phyloP scores from a whole-genome alignment of 2,888 invertebrate genomes.

The Acrobasis suavella region DNA sequence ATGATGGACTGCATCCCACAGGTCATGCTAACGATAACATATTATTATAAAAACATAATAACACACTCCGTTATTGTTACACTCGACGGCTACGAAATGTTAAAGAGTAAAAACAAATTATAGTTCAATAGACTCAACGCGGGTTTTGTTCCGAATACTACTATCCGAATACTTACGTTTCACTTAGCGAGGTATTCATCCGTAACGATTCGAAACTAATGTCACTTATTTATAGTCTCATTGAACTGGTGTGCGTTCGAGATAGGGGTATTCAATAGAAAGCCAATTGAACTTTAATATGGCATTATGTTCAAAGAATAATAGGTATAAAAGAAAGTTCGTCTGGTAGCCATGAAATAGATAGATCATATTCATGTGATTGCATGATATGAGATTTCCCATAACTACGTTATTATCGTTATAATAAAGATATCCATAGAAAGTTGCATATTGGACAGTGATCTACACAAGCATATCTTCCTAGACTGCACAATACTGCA shows the following conservation, averaged over 20 bases:
- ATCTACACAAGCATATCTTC: constrained; percentile 13
- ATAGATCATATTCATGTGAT: constrained; percentile 19
- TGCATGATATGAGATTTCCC: constrained; percentile 9
- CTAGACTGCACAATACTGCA: constrained; percentile 30
- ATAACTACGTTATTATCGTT: constrained; percentile 11
- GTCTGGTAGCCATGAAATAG: constrained; percentile 6
- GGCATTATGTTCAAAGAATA: constrained; percentile 22
- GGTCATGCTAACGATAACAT: constrained; percentile 51
- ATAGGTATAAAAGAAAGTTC: constrained; percentile 15
- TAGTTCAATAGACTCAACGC: constrained; percentile 16
- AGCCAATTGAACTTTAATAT: constrained; percentile 29
- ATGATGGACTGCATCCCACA: constrained; percentile 46
- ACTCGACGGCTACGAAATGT: constrained; percentile 5
- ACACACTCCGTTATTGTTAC: constrained; percentile 19
- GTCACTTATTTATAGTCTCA: constrained; percentile 29
- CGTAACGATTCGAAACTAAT: constrained; percentile 23
- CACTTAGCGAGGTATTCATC: constrained; percentile 18
- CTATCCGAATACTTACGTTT: constrained; percentile 17
- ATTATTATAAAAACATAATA: constrained; percentile 46
- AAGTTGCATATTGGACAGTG: background rate
- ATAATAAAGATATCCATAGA: constrained; percentile 8
- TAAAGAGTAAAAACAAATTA: constrained; percentile 16
- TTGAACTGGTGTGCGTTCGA: constrained; percentile 25
- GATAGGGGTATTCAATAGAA: constrained; percentile 38
- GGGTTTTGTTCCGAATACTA: constrained; percentile 11